Percentiles rank a stretch among this genome's conserved stretches.
Conservation (phyloP, 2,113 vertebrate species). For the Nesoenas mayeri region DNA sequence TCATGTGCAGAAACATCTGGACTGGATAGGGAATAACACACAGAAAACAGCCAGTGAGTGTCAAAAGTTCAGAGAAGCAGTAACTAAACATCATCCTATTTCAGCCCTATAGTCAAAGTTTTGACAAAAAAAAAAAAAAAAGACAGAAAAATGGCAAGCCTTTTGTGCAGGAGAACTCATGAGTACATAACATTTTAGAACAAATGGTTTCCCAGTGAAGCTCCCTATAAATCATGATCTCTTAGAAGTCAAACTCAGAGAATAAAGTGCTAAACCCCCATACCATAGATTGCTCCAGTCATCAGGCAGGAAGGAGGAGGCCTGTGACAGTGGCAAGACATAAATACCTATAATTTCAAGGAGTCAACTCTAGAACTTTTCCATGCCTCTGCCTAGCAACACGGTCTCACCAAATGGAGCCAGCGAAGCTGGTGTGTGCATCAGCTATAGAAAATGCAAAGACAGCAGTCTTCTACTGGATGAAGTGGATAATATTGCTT, state of each 20-base stretch:
- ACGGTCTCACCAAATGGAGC: rapidly evolving
- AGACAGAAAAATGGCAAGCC: background rate
- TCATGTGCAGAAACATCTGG: slow-evolving; percentile 30
- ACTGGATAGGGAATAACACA: slow-evolving; percentile 1
- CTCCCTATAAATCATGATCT: background rate
- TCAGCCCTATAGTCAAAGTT: background rate
- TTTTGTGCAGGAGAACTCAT: background rate
- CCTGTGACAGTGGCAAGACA: background rate
- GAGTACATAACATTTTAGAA: background rate
- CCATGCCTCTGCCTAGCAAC: background rate
- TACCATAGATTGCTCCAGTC: background rate
- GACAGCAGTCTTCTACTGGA: background rate
- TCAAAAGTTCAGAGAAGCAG: slow-evolving; percentile 36
- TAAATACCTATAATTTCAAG: background rate
- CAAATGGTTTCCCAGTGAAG: background rate
- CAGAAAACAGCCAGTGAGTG: background rate
- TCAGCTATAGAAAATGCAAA: background rate
- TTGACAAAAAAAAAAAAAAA: background rate
- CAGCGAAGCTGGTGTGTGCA: background rate
- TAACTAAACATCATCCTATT: background rate
- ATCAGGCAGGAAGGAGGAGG: background rate
- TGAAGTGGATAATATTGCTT: background rate
- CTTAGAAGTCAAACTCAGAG: background rate
- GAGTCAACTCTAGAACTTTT: background rate
- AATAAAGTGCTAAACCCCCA: background rate